Base-by-base conservation (phyloP, 2,113 vertebrate genomes). In the Gnathonemus longibarbis region DNA sequence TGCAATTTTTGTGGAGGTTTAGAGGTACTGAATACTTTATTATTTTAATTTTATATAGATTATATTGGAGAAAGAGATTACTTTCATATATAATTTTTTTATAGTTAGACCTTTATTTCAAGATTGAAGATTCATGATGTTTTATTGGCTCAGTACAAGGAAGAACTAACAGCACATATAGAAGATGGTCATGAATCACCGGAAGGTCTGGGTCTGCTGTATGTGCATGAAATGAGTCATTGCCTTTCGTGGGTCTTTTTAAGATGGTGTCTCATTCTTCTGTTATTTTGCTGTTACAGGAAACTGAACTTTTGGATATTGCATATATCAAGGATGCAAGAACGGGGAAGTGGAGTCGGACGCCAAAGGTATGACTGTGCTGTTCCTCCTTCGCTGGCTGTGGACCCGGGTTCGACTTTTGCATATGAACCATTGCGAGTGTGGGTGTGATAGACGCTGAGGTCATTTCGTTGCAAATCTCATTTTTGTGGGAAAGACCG, bases 271-370 rank as follows among this genome's bases (percentile, higher is more conserved):
- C 5, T 1, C 35, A 58, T 53, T 90, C 53, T 50, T 84, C 39
- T 87, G 85, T 35, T n/a, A n/a, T 85, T 90, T 42, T 90, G 39
- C 89, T 52, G 50, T 95, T 95, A 83, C 91, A 98, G 96, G 97
- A 97, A 93, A 97, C 96, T 0, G 97, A 98, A 88, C 95, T 97
- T 92, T 94, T 98, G 87, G 97, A 98, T 93, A 94, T 97, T 91
- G 96, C 95, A 90, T 94, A 96, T 17, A 96, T 98, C 92, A 97
- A 96, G 92, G 97, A 98, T 92, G 96, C 97, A 91, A 96, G 97
- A 93, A 97, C 95, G 0, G 97, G 97, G 91, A 97, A 96, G 91
- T 95, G 95, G 56, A 96, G 97, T 89, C 96, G 94, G 94, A 96
- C 94, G 87, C 97, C 97, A 87, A 98, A 97, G 97, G 97, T 98